phyloP scores from a whole-genome alignment of 2,888 invertebrate genomes.

The Euplagia quadripunctaria region DNA sequence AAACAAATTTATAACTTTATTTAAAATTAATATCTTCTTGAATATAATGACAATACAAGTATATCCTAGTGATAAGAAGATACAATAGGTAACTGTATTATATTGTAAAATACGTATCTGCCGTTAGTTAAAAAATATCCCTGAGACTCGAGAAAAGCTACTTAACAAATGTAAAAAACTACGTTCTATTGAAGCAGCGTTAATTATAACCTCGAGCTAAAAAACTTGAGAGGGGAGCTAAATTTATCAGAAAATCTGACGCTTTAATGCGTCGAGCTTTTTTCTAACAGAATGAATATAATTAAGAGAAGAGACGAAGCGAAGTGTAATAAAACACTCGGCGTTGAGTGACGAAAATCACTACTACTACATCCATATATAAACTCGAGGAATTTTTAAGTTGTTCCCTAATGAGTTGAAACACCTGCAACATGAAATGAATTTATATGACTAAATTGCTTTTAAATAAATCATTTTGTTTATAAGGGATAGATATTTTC shows the following conservation, averaged over 20 bases:
- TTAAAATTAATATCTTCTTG: too few relatives aligned
- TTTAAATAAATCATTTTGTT: constrained; percentile 44
- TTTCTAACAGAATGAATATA: constrained; percentile 80
- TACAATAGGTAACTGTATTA: too few relatives aligned
- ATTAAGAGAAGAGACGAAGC: constrained; percentile 81
- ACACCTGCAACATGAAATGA: constrained; percentile 63
- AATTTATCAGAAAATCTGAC: constrained; percentile 83
- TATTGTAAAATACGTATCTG: too few relatives aligned
- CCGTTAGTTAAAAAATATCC: not conserved
- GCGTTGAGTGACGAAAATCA: constrained; percentile 76
- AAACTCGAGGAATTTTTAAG: constrained; percentile 61
- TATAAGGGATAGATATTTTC: constrained; percentile 37
- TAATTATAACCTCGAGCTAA: constrained; percentile 47
- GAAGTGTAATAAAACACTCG: constrained; percentile 81
- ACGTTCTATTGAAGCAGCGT: constrained; percentile 26
- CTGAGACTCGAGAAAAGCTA: not conserved
- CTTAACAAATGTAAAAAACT: constrained; percentile 16
- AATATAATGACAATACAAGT: too few relatives aligned
- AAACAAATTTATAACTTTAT: too few relatives aligned
- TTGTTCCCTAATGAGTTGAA: constrained; percentile 66
- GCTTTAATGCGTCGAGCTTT: constrained; percentile 72
- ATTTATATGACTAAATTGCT: constrained; percentile 36
- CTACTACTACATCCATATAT: constrained; percentile 60
- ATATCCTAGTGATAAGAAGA: too few relatives aligned
- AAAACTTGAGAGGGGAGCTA: constrained; percentile 73